phyloP scores from a whole-genome alignment of 2,888 invertebrate genomes.

The Drosophila emarginata region DNA sequence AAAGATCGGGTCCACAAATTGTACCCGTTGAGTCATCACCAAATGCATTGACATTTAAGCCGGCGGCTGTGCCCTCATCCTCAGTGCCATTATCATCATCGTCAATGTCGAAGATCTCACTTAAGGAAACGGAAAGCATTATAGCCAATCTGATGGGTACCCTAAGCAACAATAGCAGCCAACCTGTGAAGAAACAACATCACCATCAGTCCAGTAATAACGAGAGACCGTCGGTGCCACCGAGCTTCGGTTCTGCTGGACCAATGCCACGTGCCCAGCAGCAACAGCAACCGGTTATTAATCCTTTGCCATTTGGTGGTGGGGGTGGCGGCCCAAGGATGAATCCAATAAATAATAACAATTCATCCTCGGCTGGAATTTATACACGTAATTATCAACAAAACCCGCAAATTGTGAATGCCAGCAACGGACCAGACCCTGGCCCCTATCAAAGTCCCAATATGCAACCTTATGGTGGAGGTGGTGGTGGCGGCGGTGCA shows the following conservation, averaged over 20 bases:
- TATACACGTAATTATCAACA: slow-evolving; percentile 16
- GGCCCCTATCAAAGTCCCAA: background rate
- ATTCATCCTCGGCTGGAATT: slow-evolving; percentile 16
- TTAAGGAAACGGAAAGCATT: slow-evolving; percentile 84
- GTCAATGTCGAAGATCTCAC: slow-evolving; percentile 61
- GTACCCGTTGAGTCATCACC: slow-evolving; percentile 55
- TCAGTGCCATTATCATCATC: slow-evolving; percentile 46
- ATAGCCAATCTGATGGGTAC: slow-evolving; percentile 87
- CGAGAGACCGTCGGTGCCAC: background rate
- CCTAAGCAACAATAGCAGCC: slow-evolving; percentile 67
- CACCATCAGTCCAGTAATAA: background rate
- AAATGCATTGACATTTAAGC: slow-evolving; percentile 76
- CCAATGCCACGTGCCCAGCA: slow-evolving; percentile 18
- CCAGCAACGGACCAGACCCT: background rate
- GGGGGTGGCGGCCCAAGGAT: background rate
- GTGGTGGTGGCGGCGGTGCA: slow-evolving; percentile 1
- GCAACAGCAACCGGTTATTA: slow-evolving; percentile 24
- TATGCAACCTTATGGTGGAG: slow-evolving; percentile 10
- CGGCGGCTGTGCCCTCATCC: slow-evolving; percentile 55
- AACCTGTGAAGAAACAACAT: background rate
- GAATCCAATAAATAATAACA: background rate
- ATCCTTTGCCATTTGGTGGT: background rate
- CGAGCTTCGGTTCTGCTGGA: background rate
- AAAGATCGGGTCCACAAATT: slow-evolving; percentile 31
- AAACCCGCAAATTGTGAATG: slow-evolving; percentile 12